Conservation (phyloP, 2,113 vertebrate species). For the Alouatta palliata region DNA sequence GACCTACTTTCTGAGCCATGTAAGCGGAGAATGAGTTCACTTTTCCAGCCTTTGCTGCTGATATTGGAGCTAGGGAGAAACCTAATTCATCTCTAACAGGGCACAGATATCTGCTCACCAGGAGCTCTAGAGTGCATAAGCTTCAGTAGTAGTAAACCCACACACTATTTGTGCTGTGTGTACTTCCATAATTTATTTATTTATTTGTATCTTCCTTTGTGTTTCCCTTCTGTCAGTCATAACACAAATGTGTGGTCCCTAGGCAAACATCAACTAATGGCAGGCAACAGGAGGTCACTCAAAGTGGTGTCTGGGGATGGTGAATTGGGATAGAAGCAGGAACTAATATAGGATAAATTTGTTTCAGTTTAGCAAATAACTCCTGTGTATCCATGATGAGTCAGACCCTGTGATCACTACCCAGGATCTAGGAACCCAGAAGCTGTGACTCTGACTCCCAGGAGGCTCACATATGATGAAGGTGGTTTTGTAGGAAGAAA, state of each 20-base stretch:
- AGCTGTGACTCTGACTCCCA: neutral
- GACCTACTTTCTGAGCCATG: neutral
- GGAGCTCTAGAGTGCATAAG: neutral
- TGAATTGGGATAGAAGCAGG: too few relatives aligned
- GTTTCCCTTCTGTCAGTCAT: neutral
- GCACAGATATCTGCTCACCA: neutral
- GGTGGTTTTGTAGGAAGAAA: neutral
- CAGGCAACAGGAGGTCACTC: neutral
- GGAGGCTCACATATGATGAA: neutral
- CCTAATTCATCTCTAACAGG: too few relatives aligned
- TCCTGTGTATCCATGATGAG: neutral
- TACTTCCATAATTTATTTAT: neutral
- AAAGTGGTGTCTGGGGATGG: neutral
- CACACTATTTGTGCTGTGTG: neutral
- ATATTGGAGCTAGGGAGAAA: neutral
- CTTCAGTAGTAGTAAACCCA: neutral
- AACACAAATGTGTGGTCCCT: neutral
- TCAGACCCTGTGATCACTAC: neutral
- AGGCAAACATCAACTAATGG: neutral
- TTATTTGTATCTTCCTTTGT: neutral
- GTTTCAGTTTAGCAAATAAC: neutral
- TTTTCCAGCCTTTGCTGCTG: neutral
- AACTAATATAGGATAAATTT: neutral
- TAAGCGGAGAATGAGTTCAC: neutral
- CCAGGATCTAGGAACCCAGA: too few relatives aligned